Percentiles rank a stretch among this genome's conserved stretches.
Evolutionary conservation across 2,113 vertebrate genomes (phyloP).

Genomic region (Chaenocephalus aceratus): DNA sequence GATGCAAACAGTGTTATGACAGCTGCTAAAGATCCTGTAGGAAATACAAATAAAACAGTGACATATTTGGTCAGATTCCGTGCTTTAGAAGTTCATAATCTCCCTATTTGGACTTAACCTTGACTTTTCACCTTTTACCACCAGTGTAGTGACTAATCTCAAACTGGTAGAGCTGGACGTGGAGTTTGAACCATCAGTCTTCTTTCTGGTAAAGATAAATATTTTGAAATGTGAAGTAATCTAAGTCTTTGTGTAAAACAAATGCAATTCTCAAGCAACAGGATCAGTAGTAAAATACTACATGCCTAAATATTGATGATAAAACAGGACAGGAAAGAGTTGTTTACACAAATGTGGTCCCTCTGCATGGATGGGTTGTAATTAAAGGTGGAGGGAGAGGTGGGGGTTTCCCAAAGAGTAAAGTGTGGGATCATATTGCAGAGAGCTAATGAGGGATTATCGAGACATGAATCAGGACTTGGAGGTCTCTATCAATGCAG

Average conservation of each 20-base stretch:
- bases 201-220: not conserved
- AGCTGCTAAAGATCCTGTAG: no score
- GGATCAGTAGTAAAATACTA: not conserved
- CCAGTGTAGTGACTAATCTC: no score
- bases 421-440: slow-evolving; percentile 46
- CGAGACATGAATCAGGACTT: not conserved
- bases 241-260: not conserved
- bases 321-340: not conserved
- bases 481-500: not conserved
- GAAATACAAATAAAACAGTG: no score
- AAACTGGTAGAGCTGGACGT: not conserved
- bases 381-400: slow-evolving; percentile 16
- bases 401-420: slow-evolving; percentile 54
- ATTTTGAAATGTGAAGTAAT: not conserved
- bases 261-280: not conserved
- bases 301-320: slow-evolving; percentile 5
- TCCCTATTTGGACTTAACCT: no score
- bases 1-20: no score
- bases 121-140: no score
- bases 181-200: not conserved
- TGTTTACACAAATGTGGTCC: slow-evolving; percentile 16
- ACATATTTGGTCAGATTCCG: no score
- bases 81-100: no score
- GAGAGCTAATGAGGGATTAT: slow-evolving; percentile 2
- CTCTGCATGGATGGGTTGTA: slow-evolving; percentile 21